phyloP scores from a whole-genome alignment of 2,113 vertebrate species.

The Atractosteus spatula region DNA sequence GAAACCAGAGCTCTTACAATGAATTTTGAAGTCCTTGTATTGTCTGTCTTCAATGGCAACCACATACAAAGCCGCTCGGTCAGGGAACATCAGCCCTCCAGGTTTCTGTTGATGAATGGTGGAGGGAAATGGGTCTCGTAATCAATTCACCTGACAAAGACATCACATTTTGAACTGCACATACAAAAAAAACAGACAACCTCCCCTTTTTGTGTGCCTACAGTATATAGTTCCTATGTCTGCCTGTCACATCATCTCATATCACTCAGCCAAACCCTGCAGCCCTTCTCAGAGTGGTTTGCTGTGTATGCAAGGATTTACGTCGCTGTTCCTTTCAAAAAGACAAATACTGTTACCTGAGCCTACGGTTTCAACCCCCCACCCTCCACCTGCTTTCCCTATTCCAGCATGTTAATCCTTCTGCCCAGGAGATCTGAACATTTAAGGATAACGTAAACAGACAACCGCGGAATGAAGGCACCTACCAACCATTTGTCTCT shows the following conservation, averaged over 20 bases:
- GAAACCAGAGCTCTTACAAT: constrained; percentile 77
- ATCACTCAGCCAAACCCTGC: constrained; percentile 31
- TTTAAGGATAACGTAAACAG: not conserved
- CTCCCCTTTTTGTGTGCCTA: constrained; percentile 41
- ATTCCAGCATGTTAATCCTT: not conserved
- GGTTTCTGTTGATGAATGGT: constrained; percentile 91
- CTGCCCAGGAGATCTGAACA: not conserved
- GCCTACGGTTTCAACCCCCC: not conserved
- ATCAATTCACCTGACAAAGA: constrained; percentile 81
- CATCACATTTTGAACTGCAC: constrained; percentile 78
- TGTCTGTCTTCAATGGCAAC: constrained; percentile 96
- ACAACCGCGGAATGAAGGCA: constrained; percentile 18
- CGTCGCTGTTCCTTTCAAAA: constrained; percentile 20
- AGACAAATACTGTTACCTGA: not conserved
- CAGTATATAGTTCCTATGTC: constrained; percentile 33
- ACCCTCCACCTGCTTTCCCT: too few relatives aligned
- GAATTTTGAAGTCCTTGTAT: constrained; percentile 99
- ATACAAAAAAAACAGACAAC: constrained; percentile 63
- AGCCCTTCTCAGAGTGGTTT: constrained; percentile 21
- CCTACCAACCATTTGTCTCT: constrained; percentile 97
- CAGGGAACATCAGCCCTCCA: constrained; percentile 97
- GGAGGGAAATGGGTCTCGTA: constrained; percentile 75
- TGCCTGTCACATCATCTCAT: constrained; percentile 44
- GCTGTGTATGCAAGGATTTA: not conserved
- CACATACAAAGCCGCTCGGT: constrained; percentile 93